Conservation (phyloP, 2,888 invertebrate species). For the Habrosyne pyritoides region DNA sequence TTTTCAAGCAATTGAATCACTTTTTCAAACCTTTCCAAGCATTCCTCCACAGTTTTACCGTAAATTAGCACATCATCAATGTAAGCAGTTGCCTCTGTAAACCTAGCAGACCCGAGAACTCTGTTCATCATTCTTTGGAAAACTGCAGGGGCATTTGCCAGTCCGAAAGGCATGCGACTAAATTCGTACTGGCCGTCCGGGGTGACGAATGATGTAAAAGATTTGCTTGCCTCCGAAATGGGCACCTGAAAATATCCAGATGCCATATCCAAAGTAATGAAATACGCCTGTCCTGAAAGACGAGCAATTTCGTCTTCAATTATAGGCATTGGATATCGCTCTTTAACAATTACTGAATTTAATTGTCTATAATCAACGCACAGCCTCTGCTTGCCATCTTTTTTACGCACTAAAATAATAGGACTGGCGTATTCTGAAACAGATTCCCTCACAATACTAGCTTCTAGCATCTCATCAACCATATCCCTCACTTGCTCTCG, state of each 20-base stretch:
- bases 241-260: slow-evolving; percentile 31
- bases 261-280: slow-evolving; percentile 20
- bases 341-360: slow-evolving; percentile 28
- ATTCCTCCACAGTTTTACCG: slow-evolving; percentile 15
- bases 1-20: slow-evolving; percentile 28
- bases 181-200: slow-evolving; percentile 26
- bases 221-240: slow-evolving; percentile 20
- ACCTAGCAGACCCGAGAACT: slow-evolving; percentile 16
- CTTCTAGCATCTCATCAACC: no score
- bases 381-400: no score
- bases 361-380: no score
- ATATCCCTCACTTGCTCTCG: slow-evolving; percentile 22
- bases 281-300: slow-evolving; percentile 20
- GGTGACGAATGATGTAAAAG: slow-evolving; percentile 23
- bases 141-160: slow-evolving; percentile 48
- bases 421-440: no score
- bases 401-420: no score
- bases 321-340: no score
- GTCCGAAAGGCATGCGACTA: slow-evolving; percentile 46
- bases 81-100: slow-evolving; percentile 20
- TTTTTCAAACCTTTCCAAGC: slow-evolving; percentile 27
- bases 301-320: slow-evolving; percentile 27
- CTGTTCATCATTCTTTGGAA: slow-evolving; percentile 39
- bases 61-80: slow-evolving; percentile 35
- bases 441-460: no score